Base-by-base conservation (phyloP, 2,797 vertebrate species). In the Ispidina lecontei region DNA sequence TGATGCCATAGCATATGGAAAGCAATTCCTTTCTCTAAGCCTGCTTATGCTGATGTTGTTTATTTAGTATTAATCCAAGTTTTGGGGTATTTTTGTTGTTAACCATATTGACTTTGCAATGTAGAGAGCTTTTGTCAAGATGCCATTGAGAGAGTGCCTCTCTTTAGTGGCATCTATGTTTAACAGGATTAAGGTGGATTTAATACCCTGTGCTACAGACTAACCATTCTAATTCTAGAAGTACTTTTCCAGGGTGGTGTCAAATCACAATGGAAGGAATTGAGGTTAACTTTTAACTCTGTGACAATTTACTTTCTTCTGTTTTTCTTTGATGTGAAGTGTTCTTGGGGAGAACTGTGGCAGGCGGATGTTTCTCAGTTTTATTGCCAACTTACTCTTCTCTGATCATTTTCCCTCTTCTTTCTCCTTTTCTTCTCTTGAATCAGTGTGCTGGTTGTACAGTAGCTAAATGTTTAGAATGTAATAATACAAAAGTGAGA, bases 161-260 rank as follows among this genome's bases (percentile, higher is more conserved):
- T 95, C 89, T 84, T 93, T 87, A 89, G 91, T 91, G 93, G 74
- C 74, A 75, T 87, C 88, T 92, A 22, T 89, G 91, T 96, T 93
- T 97, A 96, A 90, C 81, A 94, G 81, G 93, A 91, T 96, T 96
- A 96, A 77, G 76, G 72, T 93, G 92, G 90, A 94, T 96, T 94
- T 89, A 94, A 90, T 86, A 80, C 76, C 84, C 87, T 69, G 79
- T 77, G 87, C 76, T 90, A 75, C 91, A 68, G 63, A 83, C 33
- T 76, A 82, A 75, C 52, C 59, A 92, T 91, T 94, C 91, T 85
- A 28, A 94, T 94, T 95, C 33, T 68, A 82, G 79, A 31, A 89
- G 83, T 89, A 26, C 82, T 84, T 37, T 91, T 94, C 82, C 83
- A 63, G 59, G 77, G 85, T 77, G 80, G 70, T 93, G 85, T 96